These are phyloP conservation scores for Osmerus mordax DNA, from an alignment of 2,113 vertebrate genomes.

Conservation along the genomic window DNA sequence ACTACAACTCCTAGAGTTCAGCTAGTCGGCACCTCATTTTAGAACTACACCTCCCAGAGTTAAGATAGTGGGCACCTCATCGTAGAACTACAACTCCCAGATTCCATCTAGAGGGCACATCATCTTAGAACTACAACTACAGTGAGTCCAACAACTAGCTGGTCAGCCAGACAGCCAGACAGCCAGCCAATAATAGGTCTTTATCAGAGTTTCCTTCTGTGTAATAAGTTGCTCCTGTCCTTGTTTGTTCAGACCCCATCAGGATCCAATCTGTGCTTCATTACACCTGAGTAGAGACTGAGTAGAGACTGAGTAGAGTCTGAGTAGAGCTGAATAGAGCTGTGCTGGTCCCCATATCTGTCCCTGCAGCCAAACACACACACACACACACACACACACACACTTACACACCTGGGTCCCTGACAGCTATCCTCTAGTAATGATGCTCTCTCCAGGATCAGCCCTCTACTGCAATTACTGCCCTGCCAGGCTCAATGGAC, in stretches of 20 bases:
- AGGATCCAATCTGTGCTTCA: constrained; percentile 40
- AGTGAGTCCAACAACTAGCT: too few species aligned
- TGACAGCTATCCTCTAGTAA: too few species aligned
- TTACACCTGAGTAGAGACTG: constrained; percentile 12
- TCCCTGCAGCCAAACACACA: background rate
- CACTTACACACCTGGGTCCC: constrained; percentile 2
- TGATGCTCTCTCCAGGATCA: too few species aligned
- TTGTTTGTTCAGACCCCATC: constrained; percentile 22
- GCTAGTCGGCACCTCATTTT: too few species aligned
- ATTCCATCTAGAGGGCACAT: too few species aligned
- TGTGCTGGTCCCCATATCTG: constrained; percentile 4
- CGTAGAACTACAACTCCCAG: too few species aligned
- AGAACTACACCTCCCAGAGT: too few species aligned
- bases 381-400: constrained; percentile 9
- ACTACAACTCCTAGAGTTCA: background rate
- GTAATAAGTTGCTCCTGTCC: constrained; percentile 14
- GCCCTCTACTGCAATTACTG: too few species aligned
- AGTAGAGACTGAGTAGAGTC: background rate
- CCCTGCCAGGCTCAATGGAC: too few species aligned
- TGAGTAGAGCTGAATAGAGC: constrained; percentile 21
- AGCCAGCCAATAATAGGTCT: constrained; percentile 8
- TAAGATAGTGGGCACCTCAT: too few species aligned
- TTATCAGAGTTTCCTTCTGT: constrained; percentile 30
- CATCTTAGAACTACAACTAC: too few species aligned
- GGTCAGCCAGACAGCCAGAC: background rate